Evolutionary conservation across 2,888 invertebrate genomes (phyloP).

Genomic region (Linyphia triangularis): DNA sequence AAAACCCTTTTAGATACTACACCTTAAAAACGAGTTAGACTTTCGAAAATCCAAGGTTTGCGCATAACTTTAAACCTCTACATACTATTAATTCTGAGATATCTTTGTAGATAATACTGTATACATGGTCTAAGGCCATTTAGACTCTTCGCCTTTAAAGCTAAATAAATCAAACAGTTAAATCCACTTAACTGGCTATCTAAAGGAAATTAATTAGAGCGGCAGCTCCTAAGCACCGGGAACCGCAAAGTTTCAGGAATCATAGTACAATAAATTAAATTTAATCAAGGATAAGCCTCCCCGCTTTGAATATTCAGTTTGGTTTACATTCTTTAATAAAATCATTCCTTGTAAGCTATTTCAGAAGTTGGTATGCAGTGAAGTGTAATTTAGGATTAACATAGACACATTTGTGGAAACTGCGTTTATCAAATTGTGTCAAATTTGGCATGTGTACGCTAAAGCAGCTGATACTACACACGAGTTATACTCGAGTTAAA

Average conservation of each 20-base stretch:
- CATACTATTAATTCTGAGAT: not conserved
- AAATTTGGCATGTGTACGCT: not conserved
- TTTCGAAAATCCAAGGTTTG: not conserved
- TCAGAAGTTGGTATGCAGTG: not conserved
- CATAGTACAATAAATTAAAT: slow-evolving; percentile 9
- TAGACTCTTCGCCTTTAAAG: not conserved
- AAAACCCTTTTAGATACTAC: not conserved
- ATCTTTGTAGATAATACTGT: not conserved
- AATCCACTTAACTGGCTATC: not conserved
- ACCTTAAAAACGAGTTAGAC: not conserved
- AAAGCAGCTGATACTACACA: not conserved
- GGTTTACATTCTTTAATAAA: not conserved
- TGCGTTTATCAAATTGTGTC: slow-evolving; percentile 24
- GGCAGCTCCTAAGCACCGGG: not conserved
- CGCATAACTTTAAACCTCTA: not conserved
- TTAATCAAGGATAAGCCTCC: not conserved
- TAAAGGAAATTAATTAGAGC: not conserved
- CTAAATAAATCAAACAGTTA: slow-evolving; percentile 1
- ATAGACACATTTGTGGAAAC: slow-evolving; percentile 15
- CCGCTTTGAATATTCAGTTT: not conserved
- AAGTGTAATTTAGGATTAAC: slow-evolving; percentile 38
- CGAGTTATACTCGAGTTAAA: not conserved
- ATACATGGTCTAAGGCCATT: not conserved
- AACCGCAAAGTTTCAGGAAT: not conserved
- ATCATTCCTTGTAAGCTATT: not conserved